Base-by-base conservation (phyloP, 2,797 vertebrate genomes). In the Sebastes itinus region DNA sequence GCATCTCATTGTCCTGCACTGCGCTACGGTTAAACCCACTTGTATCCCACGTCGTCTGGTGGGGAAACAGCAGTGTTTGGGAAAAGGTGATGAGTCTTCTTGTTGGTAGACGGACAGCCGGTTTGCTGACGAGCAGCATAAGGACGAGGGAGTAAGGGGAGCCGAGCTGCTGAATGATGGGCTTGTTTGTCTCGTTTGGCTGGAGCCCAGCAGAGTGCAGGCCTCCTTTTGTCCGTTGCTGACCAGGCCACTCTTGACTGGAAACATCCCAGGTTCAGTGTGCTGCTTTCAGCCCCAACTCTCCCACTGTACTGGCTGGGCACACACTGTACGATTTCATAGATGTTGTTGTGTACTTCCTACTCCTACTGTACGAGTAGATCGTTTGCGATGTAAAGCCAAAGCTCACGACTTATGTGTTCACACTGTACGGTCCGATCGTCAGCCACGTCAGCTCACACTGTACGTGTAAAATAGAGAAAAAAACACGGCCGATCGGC, bases 131-230 rank as follows among this genome's bases (percentile, higher is more conserved):
- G 23, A 12, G 70, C 70, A 75, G 72, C 49, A 7, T 23, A 55
- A 55, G 76, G 83, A 55, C 6, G 77, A 63, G 84, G 54, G 49
- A 12, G 72, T 27, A 6, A 54, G 52, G 46, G n/a, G 80, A 65
- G 74, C 52, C 2, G 52, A 67, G 80, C 74, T 23, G 81, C 80
- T 80, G 87, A 87, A 81, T 69, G 84, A 87, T 69, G 78, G 71
- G 67, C 65, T 66, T 76, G 83, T 86, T 84, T 75, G 80, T 78
- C 42, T n/a, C 27, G 20, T 65, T 84, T 87, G 88, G 86, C 82
- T 14, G 12, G 1, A 22, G 64, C 25, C 82, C 85, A 73, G 71
- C 20, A 64, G 59, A 73, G 78, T 23, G 81, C 81, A 11, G 77
- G 30, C 66, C 74, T 77, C 81, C 46, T 81, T 82, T 70, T 88